A percentile compares a stretch with the other conserved stretches of the same genome.
Evolutionary conservation across 2,113 vertebrate genomes (phyloP).

Genomic region (Mormoops blainvillei): DNA sequence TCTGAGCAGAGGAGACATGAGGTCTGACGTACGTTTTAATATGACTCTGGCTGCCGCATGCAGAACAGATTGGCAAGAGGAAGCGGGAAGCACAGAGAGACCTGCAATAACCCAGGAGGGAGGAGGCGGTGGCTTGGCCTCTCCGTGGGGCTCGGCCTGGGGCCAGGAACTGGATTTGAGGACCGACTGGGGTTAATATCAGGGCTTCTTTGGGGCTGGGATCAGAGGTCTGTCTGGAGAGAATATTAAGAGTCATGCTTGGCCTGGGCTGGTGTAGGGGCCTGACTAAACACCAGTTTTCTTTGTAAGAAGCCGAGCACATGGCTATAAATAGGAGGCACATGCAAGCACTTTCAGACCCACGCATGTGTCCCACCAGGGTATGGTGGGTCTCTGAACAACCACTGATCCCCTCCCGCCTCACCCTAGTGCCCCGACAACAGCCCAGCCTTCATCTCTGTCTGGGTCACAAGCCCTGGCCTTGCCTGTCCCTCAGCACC

Average conservation of each 20-base stretch:
- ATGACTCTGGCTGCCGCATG: neutral
- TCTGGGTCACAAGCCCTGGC: neutral
- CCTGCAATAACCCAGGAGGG: neutral
- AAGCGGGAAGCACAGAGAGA: neutral
- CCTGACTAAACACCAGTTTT: constrained; percentile 23
- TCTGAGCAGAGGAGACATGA: neutral
- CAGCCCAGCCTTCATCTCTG: neutral
- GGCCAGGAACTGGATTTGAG: neutral
- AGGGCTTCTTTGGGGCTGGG: neutral
- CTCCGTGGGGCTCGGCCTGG: neutral
- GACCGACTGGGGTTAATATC: neutral
- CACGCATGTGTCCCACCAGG: neutral
- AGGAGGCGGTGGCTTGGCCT: neutral
- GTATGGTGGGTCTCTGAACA: neutral
- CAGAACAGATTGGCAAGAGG: neutral
- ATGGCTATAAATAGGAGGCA: constrained; percentile 3
- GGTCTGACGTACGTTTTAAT: neutral
- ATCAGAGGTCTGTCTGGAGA: constrained; percentile 21
- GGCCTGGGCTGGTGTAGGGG: neutral
- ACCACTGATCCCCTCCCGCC: neutral
- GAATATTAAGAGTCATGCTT: constrained; percentile 27
- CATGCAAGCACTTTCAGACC: neutral
- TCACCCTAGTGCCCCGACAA: neutral
- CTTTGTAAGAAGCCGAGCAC: constrained; percentile 8
- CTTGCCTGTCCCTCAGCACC: neutral